phyloP scores from a whole-genome alignment of 2,797 vertebrate species.

The Cyclura pinguis region DNA sequence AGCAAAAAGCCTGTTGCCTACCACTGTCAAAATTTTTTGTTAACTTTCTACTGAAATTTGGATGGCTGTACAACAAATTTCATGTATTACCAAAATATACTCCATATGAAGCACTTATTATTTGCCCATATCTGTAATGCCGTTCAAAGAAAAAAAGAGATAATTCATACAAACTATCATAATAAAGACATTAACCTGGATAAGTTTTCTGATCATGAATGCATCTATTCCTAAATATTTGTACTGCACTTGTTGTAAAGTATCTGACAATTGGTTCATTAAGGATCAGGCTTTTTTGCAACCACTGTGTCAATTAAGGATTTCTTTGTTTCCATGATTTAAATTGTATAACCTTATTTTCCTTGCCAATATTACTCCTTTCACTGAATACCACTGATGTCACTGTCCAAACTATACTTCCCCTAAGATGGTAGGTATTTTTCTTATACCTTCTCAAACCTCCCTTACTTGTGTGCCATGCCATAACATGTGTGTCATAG shows the following conservation, averaged over 20 bases:
- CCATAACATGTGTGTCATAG: not conserved
- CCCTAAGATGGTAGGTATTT: not conserved
- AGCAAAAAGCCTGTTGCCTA: not conserved
- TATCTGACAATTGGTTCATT: not conserved
- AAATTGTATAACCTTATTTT: not conserved
- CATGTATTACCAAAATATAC: not conserved
- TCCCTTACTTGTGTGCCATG: not conserved
- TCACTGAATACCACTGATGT: not conserved
- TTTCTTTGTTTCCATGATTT: not conserved
- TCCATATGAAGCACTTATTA: not conserved
- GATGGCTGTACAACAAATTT: not conserved
- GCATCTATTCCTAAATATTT: not conserved
- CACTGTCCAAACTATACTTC: not conserved
- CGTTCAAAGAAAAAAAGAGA: not conserved
- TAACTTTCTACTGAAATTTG: not conserved
- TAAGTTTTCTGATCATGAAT: not conserved
- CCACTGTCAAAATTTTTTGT: not conserved
- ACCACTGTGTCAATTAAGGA: not conserved
- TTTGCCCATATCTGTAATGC: not conserved
- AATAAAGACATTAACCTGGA: not conserved
- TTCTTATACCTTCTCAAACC: not conserved
- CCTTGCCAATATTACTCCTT: not conserved
- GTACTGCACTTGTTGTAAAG: not conserved
- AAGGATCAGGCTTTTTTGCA: not conserved
- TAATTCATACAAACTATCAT: not conserved